Evolutionary conservation across 1,140 invertebrate species (phyloP).

Genomic region (Chlorops oryzae): DNA sequence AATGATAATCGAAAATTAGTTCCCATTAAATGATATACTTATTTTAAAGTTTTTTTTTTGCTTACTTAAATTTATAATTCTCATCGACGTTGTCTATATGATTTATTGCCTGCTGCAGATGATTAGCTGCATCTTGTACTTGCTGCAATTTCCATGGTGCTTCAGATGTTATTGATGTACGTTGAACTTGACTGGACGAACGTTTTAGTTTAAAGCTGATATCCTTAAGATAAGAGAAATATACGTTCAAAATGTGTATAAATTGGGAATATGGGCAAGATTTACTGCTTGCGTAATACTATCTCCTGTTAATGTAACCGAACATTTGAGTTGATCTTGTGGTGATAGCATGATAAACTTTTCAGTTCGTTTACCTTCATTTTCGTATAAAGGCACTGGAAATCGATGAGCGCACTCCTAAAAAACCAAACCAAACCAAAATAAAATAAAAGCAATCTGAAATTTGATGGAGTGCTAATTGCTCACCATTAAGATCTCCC

Average conservation of each 20-base stretch:
- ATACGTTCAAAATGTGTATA: background rate
- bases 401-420: conserved; percentile 78
- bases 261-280: conserved; percentile 19
- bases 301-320: conserved; percentile 78
- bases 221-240: conserved; percentile 54
- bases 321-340: conserved; percentile 81
- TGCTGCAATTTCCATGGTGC: conserved; percentile 86
- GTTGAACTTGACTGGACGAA: conserved; percentile 69
- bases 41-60: background rate
- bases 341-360: conserved; percentile 76
- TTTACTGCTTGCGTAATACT: conserved; percentile 81
- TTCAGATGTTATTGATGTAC: conserved; percentile 73
- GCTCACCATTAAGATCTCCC: conserved; percentile 72
- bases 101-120: conserved; percentile 75
- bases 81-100: conserved; percentile 77
- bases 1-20: no score
- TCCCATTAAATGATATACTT: no score
- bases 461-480: no score
- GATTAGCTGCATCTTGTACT: conserved; percentile 86
- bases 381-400: conserved; percentile 70
- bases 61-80: conserved; percentile 66
- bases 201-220: conserved; percentile 77
- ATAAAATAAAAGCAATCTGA: conserved; percentile 8
- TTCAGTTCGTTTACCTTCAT: conserved; percentile 74
- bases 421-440: conserved; percentile 23